Evolutionary conservation across 2,888 invertebrate genomes (phyloP).

Genomic region (Melangyna quadrimaculata): DNA sequence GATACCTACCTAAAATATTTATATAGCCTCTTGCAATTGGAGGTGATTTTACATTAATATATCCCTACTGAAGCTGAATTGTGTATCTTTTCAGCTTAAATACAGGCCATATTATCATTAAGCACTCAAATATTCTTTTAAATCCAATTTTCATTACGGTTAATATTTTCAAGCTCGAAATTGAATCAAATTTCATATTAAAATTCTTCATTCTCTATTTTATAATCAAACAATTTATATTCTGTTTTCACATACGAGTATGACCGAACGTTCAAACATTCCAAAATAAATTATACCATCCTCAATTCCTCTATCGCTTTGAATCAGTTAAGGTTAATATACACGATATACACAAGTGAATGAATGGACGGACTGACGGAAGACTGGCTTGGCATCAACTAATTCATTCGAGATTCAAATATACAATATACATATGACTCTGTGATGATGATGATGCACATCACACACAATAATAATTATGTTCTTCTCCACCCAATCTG

Average conservation of each 20-base stretch:
- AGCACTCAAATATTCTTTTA: not conserved
- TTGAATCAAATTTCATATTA: not conserved
- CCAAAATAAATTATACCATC: not conserved
- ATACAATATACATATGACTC: not conserved
- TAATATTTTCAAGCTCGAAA: not conserved
- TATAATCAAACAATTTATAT: constrained; percentile 9
- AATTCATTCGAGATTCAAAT: constrained; percentile 2
- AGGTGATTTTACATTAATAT: too few relatives aligned
- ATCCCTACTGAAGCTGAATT: too few relatives aligned
- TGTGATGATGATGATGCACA: not conserved
- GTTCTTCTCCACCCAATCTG: constrained; percentile 4
- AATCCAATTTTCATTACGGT: not conserved
- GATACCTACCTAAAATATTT: too few relatives aligned
- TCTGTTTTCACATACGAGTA: not conserved
- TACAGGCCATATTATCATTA: not conserved
- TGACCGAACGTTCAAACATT: not conserved
- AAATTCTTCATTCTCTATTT: not conserved
- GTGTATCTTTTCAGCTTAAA: too few relatives aligned
- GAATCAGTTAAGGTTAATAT: not conserved
- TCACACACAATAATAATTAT: constrained; percentile 3
- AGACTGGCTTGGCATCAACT: not conserved
- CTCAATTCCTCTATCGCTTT: not conserved
- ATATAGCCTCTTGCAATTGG: too few relatives aligned
- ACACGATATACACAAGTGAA: not conserved
- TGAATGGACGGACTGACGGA: not conserved